Conservation (phyloP, 2,797 vertebrate species). For the Hephaestus fuliginosus region DNA sequence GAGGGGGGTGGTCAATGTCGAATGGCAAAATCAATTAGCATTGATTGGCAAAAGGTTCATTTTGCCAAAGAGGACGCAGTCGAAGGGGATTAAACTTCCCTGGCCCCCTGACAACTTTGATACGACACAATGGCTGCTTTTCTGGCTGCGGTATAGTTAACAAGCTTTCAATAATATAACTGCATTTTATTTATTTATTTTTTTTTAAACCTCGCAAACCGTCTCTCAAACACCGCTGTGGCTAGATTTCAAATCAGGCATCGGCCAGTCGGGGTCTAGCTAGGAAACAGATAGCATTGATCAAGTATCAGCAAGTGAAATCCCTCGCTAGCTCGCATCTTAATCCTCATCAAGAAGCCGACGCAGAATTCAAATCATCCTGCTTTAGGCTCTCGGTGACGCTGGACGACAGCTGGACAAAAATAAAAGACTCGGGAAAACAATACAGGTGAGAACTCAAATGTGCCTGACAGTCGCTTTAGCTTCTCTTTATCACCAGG, state of each 20-base stretch:
- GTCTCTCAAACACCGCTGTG: conserved; percentile 38
- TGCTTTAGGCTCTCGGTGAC: conserved; percentile 49
- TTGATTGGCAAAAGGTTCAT: conserved; percentile 99
- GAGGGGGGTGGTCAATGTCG: conserved; percentile 89
- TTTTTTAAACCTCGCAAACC: conserved; percentile 31
- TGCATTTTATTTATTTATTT: conserved; percentile 8
- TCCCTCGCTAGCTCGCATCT: conserved; percentile 69
- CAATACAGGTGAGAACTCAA: not conserved
- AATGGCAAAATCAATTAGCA: conserved; percentile 99
- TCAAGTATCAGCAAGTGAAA: conserved; percentile 77
- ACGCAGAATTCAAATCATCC: conserved; percentile 71
- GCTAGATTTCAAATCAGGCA: conserved; percentile 75
- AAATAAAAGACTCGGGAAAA: not conserved
- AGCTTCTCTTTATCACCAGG: not conserved
- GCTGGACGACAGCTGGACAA: conserved; percentile 23
- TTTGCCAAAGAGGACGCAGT: conserved; percentile 92
- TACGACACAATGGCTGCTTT: conserved; percentile 84
- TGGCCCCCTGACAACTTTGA: conserved; percentile 92
- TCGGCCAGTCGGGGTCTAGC: conserved; percentile 62
- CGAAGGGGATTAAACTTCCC: conserved; percentile 94
- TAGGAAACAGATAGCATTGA: conserved; percentile 82
- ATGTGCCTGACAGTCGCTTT: not conserved
- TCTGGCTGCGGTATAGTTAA: conserved; percentile 74
- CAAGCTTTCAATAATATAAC: conserved; percentile 81
- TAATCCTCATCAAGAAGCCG: conserved; percentile 78